A percentile compares a stretch with the other conserved stretches of the same genome.
phyloP scores from a whole-genome alignment of 2,113 vertebrate genomes.

The Lepus timidus region DNA sequence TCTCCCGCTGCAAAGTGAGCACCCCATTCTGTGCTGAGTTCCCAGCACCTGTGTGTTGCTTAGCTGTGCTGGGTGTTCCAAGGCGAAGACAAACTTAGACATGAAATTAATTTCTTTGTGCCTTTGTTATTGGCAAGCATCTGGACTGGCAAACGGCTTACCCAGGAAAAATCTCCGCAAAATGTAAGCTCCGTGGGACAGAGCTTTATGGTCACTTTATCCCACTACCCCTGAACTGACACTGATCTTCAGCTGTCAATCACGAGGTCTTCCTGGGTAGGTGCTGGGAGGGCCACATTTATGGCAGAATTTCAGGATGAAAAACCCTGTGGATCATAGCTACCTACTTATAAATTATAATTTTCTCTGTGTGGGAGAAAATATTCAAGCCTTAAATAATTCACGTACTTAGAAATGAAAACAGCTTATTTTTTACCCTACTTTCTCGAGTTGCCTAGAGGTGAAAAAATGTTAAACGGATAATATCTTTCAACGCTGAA shows the following conservation, averaged over 20 bases:
- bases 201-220: neutral
- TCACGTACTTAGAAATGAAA: conserved; percentile 81
- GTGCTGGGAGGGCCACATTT: neutral
- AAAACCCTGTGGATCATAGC: conserved; percentile 39
- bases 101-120: neutral
- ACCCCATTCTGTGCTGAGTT: neutral
- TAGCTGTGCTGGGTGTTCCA: neutral
- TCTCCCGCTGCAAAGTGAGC: neutral
- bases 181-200: neutral
- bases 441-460: conserved; percentile 74
- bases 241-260: neutral
- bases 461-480: conserved; percentile 78
- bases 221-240: neutral
- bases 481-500: conserved; percentile 81
- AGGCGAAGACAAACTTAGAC: neutral
- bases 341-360: conserved; percentile 81
- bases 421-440: conserved; percentile 73
- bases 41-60: neutral
- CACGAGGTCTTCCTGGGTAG: neutral
- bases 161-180: conserved; percentile 25
- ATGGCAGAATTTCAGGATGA: neutral
- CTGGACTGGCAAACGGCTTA: neutral
- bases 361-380: conserved; percentile 68
- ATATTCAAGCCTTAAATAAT: conserved; percentile 70
- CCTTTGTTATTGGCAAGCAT: neutral